phyloP scores from a whole-genome alignment of 2,113 vertebrate species.

The Pseudorasbora parva region DNA sequence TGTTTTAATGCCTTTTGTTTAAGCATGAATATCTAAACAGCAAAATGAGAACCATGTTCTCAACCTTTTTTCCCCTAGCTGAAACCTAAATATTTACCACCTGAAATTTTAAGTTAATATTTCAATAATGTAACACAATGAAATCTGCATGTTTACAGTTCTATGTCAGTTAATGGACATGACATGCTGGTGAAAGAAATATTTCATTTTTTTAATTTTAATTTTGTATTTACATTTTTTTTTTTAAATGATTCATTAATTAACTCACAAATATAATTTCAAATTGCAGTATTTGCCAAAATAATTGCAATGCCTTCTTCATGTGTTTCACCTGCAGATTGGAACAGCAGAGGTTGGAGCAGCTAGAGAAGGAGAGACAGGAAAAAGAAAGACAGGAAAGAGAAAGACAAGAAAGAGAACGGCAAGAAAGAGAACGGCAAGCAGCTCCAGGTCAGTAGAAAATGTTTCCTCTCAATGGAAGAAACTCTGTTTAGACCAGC shows the following conservation, averaged over 20 bases:
- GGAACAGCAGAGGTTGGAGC: constrained; percentile 76
- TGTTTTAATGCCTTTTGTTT: too few species aligned
- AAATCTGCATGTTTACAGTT: neutral
- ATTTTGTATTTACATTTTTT: neutral
- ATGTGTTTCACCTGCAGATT: constrained; percentile 59
- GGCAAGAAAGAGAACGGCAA: constrained; percentile 74
- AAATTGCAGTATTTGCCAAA: neutral
- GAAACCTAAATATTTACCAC: too few species aligned
- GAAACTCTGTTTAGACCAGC: neutral
- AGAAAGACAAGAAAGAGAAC: constrained; percentile 71
- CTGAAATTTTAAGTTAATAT: too few species aligned
- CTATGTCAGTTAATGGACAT: neutral
- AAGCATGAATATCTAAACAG: too few species aligned
- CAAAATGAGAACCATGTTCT: too few species aligned
- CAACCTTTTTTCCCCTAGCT: too few species aligned
- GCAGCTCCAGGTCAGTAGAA: constrained; percentile 70
- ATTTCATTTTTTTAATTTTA: neutral
- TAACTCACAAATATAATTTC: neutral
- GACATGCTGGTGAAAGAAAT: neutral
- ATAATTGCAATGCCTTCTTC: neutral
- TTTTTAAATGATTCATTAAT: neutral
- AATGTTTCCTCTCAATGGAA: neutral
- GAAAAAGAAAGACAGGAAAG: constrained; percentile 74
- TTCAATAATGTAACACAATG: neutral
- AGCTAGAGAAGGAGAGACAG: constrained; percentile 63